A percentile compares a stretch with the other conserved stretches of the same genome.
Conservation (phyloP, 1,140 invertebrate species). For the Bombus impatiens region DNA sequence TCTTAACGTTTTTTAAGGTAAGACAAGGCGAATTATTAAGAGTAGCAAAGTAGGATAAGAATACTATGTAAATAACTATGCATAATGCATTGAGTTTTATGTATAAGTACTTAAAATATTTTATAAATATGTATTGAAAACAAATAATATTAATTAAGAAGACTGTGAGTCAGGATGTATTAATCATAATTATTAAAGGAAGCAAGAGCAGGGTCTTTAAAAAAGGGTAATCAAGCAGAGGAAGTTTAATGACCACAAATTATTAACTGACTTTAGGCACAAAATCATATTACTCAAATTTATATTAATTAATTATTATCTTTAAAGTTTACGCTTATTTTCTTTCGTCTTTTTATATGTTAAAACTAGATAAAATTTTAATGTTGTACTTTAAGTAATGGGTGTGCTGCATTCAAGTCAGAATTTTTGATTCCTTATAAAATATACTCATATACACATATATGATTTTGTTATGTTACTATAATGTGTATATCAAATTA, state of each 20-base stretch:
- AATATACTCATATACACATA: background rate
- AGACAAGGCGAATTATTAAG: slow-evolving; percentile 50
- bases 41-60: slow-evolving; percentile 43
- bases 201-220: slow-evolving; percentile 51
- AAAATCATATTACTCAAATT: slow-evolving; percentile 29
- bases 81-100: slow-evolving; percentile 56
- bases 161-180: slow-evolving; percentile 42
- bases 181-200: slow-evolving; percentile 58
- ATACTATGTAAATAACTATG: slow-evolving; percentile 51
- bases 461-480: background rate
- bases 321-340: slow-evolving; percentile 23
- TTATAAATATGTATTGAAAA: slow-evolving; percentile 49
- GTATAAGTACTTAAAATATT: slow-evolving; percentile 53
- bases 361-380: slow-evolving; percentile 24
- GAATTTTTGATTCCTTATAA: slow-evolving; percentile 59
- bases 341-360: background rate
- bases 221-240: slow-evolving; percentile 42
- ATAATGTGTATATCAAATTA: background rate
- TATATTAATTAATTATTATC: slow-evolving; percentile 19
- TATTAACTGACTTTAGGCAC: slow-evolving; percentile 28
- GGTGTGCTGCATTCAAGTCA: slow-evolving; percentile 59
- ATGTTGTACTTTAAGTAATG: slow-evolving; percentile 27
- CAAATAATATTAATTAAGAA: slow-evolving; percentile 55
- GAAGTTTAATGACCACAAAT: slow-evolving; percentile 55
- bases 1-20: slow-evolving; percentile 53